Evolutionary conservation across 2,113 vertebrate species (phyloP), one percentile per base, ranked within the genome.

Genomic region (Anguilla rostrata): DNA sequence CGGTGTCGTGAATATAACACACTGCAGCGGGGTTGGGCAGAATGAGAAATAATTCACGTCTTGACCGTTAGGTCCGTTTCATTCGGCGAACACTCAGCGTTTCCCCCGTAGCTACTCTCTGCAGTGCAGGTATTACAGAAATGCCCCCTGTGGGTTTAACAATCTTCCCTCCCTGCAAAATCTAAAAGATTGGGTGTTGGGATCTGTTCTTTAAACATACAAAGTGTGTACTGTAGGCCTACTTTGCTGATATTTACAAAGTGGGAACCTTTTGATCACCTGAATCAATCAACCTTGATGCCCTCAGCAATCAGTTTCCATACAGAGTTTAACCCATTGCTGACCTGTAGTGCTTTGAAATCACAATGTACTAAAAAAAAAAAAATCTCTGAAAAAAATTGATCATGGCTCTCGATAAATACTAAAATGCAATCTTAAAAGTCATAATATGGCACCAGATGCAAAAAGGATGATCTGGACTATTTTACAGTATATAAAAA

Each of bases 361-460:
- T 89, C 86, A 83, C 53, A 87, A 87, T 91, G 87, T 80, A 80
- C 86, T 78, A 83, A 90, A 90, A 88, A 83, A 90, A 88, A 91
- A 82, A 87, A 88, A 91, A 88, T 66, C 63, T 85, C 81, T 82
- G 88, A 85, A 88, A 85, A 34, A 88, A 88, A 84, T 71, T 40
- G 81, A 90, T 90, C 83, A 88, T 91, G 88, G 87, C 88, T 92
- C 83, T 88, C 79, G 90, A 93, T 92, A 92, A 92, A 93, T 91
- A 92, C 88, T 89, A 91, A 90, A 89, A 91, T 86, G 90, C 92
- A 90, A 86, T 89, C 87, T 89, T 87, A 88, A 87, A 90, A 91
- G 78, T 87, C 86, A 88, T 90, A 90, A 86, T 89, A 91, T 89
- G 90, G 89, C 85, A 85, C 88, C 86, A 87, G 89, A 89, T 89